A percentile compares a stretch with the other conserved stretches of the same genome.
Evolutionary conservation across 2,797 vertebrate genomes (phyloP).

Genomic region (Oryzias dopingdopingensis): DNA sequence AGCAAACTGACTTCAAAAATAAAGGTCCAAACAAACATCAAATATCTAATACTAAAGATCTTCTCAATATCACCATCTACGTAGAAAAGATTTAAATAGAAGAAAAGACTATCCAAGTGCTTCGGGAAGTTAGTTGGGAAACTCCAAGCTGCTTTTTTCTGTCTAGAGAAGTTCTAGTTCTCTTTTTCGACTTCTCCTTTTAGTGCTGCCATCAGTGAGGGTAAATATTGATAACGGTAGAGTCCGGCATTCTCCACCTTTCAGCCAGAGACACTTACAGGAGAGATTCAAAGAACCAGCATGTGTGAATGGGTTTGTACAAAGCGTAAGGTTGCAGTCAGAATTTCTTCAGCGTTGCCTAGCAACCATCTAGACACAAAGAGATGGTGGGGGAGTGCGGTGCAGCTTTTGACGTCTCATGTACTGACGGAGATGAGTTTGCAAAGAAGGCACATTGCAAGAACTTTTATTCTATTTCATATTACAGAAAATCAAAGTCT

Average conservation of each 20-base stretch:
- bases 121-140: conserved; percentile 58
- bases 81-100: conserved; percentile 12
- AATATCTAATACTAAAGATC: not conserved
- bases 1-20: too few species aligned
- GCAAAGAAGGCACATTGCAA: conserved; percentile 14
- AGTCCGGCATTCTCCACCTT: conserved; percentile 3
- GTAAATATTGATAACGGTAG: conserved; percentile 11
- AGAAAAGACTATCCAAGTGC: conserved; percentile 9
- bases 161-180: conserved; percentile 62
- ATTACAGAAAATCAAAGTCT: conserved; percentile 10
- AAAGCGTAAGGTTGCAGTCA: conserved; percentile 40
- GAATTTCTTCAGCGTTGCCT: conserved; percentile 57
- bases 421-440: conserved; percentile 33
- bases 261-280: not conserved
- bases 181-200: conserved; percentile 50
- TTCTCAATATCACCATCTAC: not conserved
- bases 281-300: conserved; percentile 15
- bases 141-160: conserved; percentile 45
- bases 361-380: conserved; percentile 56
- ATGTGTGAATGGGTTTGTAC: not conserved
- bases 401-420: conserved; percentile 40
- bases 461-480: conserved; percentile 7
- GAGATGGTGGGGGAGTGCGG: conserved; percentile 30
- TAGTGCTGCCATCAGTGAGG: conserved; percentile 8
- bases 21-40: too few species aligned